phyloP scores from a whole-genome alignment of 35 echinoderm and acorn worm genomes.

The Hemicentrotus pulcherrimus region DNA sequence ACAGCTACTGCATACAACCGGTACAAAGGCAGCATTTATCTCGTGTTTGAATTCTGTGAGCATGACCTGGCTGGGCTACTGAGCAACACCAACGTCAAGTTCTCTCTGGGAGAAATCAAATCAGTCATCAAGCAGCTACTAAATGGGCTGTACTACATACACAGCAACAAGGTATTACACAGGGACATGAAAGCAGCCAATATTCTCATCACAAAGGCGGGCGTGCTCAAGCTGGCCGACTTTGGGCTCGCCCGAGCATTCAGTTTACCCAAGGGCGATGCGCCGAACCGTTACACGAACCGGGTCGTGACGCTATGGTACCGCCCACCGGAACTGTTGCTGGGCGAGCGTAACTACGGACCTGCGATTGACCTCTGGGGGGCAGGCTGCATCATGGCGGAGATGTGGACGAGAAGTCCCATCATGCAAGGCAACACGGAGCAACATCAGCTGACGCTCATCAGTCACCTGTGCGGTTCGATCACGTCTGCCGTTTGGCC shows the following conservation, averaged over 20 bases:
- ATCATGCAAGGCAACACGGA: constrained; percentile 99
- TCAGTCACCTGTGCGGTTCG: constrained; percentile 88
- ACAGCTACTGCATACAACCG: constrained; percentile 86
- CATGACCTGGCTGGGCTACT: constrained; percentile 96
- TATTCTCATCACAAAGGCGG: constrained; percentile 92
- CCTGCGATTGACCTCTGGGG: constrained; percentile 94
- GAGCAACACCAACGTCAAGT: constrained; percentile 89
- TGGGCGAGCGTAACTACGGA: constrained; percentile 92
- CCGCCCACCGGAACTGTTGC: constrained; percentile 91
- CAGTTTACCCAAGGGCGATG: constrained; percentile 77
- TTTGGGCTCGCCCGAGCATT: constrained; percentile 96
- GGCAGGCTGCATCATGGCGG: constrained; percentile 95
- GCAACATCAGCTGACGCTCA: constrained; percentile 94
- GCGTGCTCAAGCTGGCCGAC: constrained; percentile 79
- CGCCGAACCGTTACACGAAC: constrained; percentile 81
- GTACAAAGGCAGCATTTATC: constrained; percentile 91
- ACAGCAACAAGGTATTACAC: constrained; percentile 86
- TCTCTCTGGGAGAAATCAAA: constrained; percentile 95
- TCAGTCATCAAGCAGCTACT: constrained; percentile 83
- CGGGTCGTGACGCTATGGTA: constrained; percentile 97
- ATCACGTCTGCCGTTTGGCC: constrained; percentile 79
- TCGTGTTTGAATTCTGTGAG: constrained; percentile 99
- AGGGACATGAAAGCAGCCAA: constrained; percentile 99
- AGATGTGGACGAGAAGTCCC: constrained; percentile 98
- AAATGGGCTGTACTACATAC: constrained; percentile 89